phyloP scores from a whole-genome alignment of 2,113 vertebrate genomes.

The Motacilla alba region DNA sequence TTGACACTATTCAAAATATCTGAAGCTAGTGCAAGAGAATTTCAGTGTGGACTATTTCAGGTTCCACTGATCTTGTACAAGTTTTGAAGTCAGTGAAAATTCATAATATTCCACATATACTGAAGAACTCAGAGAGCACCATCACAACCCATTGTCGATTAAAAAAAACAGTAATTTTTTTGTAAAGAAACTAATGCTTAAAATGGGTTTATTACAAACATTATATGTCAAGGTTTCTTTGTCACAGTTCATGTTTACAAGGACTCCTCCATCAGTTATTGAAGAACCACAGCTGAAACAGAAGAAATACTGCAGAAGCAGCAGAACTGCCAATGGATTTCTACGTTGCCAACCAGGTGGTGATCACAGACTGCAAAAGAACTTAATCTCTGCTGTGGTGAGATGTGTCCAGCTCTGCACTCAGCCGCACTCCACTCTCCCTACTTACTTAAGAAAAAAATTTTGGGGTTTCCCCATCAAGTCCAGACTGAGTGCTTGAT shows the following conservation, averaged over 20 bases:
- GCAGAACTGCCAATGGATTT: neutral
- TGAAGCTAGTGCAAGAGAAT: neutral
- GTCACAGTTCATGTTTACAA: neutral
- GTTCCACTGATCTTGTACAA: neutral
- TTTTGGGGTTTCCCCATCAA: accelerated
- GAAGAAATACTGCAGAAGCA: neutral
- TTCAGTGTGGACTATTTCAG: neutral
- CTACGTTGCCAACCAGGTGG: neutral
- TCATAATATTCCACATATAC: neutral
- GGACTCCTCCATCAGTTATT: neutral
- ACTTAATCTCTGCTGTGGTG: neutral
- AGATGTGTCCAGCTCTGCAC: neutral
- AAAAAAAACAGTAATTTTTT: neutral
- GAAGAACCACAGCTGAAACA: neutral
- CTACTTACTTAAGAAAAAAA: neutral
- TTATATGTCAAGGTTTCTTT: neutral
- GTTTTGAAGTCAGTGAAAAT: neutral
- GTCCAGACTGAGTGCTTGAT: slow-evolving; percentile 2
- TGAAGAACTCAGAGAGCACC: neutral
- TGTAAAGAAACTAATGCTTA: neutral
- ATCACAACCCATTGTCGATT: neutral
- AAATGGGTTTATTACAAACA: neutral
- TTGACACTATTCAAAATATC: neutral
- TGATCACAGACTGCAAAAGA: neutral
- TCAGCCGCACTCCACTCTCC: neutral